phyloP scores from a whole-genome alignment of 2,797 vertebrate genomes.

The Tauraco hartlaubi region DNA sequence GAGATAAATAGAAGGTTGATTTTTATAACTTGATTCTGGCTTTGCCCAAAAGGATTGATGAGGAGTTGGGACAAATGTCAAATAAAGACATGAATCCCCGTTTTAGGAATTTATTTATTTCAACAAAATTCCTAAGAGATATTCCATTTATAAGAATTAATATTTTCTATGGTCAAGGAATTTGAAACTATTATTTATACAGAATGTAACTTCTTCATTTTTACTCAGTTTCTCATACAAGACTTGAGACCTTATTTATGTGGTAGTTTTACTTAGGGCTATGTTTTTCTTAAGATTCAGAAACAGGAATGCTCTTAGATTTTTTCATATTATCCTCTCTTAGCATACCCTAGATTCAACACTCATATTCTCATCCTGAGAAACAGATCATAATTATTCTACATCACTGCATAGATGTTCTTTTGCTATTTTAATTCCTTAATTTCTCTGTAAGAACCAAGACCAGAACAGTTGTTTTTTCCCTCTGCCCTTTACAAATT shows the following conservation, averaged over 20 bases:
- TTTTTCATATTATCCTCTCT: neutral
- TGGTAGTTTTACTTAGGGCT: neutral
- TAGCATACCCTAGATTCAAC: neutral
- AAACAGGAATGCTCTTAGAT: neutral
- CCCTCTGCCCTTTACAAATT: neutral
- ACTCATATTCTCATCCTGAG: neutral
- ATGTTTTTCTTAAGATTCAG: neutral
- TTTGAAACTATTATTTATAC: neutral
- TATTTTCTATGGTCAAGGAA: slow-evolving; percentile 5
- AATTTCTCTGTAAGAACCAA: neutral
- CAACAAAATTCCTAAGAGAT: slow-evolving; percentile 39
- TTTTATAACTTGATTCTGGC: neutral
- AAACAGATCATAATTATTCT: neutral
- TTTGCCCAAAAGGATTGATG: slow-evolving; percentile 2
- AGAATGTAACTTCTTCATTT: neutral
- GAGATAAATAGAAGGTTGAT: neutral
- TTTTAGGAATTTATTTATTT: slow-evolving; percentile 46
- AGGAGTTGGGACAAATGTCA: neutral
- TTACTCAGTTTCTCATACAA: neutral
- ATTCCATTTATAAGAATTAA: neutral
- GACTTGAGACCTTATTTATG: neutral
- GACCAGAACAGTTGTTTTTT: accelerated
- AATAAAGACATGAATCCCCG: neutral
- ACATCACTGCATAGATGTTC: neutral
- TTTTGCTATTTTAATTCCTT: neutral